Conservation (phyloP, 2,888 invertebrate species). For the Melanostoma mellinum region DNA sequence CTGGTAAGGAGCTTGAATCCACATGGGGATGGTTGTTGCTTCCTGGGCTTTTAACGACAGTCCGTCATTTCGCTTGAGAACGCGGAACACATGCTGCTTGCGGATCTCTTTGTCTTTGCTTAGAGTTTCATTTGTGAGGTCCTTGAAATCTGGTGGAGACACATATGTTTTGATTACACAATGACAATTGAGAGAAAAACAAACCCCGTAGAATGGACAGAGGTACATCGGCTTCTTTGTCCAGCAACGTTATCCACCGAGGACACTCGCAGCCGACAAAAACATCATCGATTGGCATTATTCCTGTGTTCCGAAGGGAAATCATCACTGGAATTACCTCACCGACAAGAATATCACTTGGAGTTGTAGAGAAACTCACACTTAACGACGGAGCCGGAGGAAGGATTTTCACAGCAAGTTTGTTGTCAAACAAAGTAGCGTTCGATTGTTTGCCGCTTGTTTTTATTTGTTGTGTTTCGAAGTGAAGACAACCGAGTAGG, state of each 20-base stretch:
- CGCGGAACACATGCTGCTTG: constrained; percentile 80
- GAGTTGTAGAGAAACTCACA: constrained; percentile 86
- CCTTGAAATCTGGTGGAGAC: constrained; percentile 76
- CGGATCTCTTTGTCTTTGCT: constrained; percentile 81
- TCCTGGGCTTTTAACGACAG: constrained; percentile 79
- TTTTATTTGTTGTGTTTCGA: constrained; percentile 79
- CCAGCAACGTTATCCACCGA: constrained; percentile 79
- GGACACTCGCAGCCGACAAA: constrained; percentile 83
- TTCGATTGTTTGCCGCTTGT: constrained; percentile 75
- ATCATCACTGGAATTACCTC: constrained; percentile 87
- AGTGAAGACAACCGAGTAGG: constrained; percentile 79
- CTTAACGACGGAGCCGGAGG: constrained; percentile 92
- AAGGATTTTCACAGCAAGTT: constrained; percentile 89
- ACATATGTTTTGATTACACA: not conserved
- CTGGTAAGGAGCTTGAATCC: constrained; percentile 87
- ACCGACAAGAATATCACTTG: constrained; percentile 87
- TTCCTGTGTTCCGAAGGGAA: constrained; percentile 86
- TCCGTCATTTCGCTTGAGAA: constrained; percentile 75
- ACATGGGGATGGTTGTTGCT: constrained; percentile 82
- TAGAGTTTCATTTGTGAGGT: constrained; percentile 80
- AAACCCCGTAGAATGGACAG: constrained; percentile 80
- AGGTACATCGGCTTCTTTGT: constrained; percentile 79
- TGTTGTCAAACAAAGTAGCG: constrained; percentile 83
- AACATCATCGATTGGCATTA: constrained; percentile 84
- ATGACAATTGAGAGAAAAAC: not conserved